Evolutionary conservation across 2,113 vertebrate genomes (phyloP).

Genomic region (Calyptommatus sinebrachiatus): DNA sequence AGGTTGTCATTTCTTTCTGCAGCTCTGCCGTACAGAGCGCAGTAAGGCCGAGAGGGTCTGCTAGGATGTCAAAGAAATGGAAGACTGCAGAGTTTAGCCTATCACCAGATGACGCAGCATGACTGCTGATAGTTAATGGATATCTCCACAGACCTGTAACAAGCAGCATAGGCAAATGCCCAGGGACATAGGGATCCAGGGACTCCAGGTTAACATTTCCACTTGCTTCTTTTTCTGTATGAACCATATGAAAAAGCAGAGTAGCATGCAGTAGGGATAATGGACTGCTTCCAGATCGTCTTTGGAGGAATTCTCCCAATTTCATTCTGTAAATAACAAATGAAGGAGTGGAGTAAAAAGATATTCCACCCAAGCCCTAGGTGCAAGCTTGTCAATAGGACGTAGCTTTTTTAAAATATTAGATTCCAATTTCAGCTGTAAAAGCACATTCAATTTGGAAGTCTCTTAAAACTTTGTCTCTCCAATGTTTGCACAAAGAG

Average conservation of each 20-base stretch:
- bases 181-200: not conserved
- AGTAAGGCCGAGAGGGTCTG: not conserved
- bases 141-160: not conserved
- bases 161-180: not conserved
- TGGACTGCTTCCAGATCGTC: too few species aligned
- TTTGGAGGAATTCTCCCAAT: too few species aligned
- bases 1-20: not conserved
- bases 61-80: not conserved
- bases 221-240: not conserved
- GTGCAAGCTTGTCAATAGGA: too few species aligned
- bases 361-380: not conserved
- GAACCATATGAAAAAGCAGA: too few species aligned
- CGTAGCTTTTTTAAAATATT: too few species aligned
- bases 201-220: not conserved
- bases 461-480: too few species aligned
- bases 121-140: not conserved
- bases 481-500: too few species aligned
- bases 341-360: not conserved
- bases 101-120: not conserved
- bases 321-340: not conserved
- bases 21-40: not conserved
- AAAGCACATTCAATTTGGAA: too few species aligned
- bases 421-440: too few species aligned
- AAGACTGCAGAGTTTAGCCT: not conserved
- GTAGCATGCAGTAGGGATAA: too few species aligned